These are phyloP conservation scores for Machimus atricapillus DNA, from an alignment of 2,888 invertebrate species.

Conservation along the genomic window DNA sequence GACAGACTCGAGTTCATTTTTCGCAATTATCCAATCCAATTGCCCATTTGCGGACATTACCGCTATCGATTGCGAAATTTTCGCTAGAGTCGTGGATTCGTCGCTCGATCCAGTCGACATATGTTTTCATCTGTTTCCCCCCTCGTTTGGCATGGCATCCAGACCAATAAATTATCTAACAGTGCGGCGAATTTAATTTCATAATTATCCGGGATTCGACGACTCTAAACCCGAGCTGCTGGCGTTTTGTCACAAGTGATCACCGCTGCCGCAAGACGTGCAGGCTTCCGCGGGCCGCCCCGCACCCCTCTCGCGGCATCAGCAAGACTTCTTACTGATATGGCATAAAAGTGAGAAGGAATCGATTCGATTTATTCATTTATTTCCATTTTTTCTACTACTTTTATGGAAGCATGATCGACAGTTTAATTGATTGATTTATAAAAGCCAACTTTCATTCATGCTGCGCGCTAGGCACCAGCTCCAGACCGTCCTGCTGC, in stretches of 20 bases:
- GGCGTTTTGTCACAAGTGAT: slow-evolving; percentile 23
- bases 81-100: neutral
- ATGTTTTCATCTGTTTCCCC: neutral
- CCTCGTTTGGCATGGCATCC: neutral
- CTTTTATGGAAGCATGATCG: slow-evolving; percentile 40
- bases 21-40: slow-evolving; percentile 40
- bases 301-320: neutral
- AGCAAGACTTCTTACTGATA: slow-evolving; percentile 25
- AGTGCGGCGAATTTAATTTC: slow-evolving; percentile 34
- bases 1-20: slow-evolving; percentile 34
- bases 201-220: slow-evolving; percentile 28
- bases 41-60: slow-evolving; percentile 18
- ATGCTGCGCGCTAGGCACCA: neutral
- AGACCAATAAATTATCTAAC: slow-evolving; percentile 34
- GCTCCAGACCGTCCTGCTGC: neutral
- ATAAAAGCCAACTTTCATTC: slow-evolving; percentile 41
- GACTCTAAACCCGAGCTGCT: neutral
- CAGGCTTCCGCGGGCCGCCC: neutral
- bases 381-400: slow-evolving; percentile 17
- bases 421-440: slow-evolving; percentile 43
- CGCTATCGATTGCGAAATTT: neutral
- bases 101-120: neutral
- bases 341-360: slow-evolving; percentile 37
- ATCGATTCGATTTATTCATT: slow-evolving; percentile 34
- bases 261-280: neutral